Percentiles rank a stretch among this genome's conserved stretches.
These are phyloP conservation scores for Progne subis DNA, from an alignment of 2,113 vertebrate genomes.

Conservation along the genomic window DNA sequence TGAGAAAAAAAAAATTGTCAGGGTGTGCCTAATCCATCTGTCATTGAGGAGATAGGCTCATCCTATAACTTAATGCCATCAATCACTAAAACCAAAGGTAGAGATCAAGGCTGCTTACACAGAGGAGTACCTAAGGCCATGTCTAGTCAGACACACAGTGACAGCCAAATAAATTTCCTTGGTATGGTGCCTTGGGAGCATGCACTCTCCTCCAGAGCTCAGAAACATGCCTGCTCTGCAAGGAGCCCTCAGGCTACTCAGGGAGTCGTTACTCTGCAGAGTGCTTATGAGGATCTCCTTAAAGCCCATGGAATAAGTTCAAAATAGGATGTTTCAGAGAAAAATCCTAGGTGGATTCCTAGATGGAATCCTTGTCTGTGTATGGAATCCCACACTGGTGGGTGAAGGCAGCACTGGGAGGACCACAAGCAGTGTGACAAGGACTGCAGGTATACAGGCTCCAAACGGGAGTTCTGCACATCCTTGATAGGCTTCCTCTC, in stretches of 20 bases:
- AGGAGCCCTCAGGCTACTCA: background rate
- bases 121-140: background rate
- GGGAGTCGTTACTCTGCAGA: background rate
- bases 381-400: rapidly evolving
- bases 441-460: background rate
- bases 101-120: conserved; percentile 13
- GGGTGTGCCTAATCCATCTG: background rate
- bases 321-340: background rate
- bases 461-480: background rate
- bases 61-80: background rate
- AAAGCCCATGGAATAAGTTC: background rate
- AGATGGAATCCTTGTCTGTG: background rate
- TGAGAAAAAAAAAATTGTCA: background rate
- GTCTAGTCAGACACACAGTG: background rate
- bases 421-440: background rate
- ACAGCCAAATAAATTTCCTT: background rate
- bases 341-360: background rate
- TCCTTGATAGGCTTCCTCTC: background rate
- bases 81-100: background rate
- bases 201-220: background rate
- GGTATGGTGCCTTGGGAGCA: rapidly evolving
- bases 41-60: background rate
- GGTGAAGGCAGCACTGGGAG: background rate
- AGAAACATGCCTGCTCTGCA: background rate
- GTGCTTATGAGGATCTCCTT: background rate